Percentiles rank a stretch among this genome's conserved stretches.
phyloP scores from a whole-genome alignment of 2,888 invertebrate species.

The Eucera pruinosa region DNA sequence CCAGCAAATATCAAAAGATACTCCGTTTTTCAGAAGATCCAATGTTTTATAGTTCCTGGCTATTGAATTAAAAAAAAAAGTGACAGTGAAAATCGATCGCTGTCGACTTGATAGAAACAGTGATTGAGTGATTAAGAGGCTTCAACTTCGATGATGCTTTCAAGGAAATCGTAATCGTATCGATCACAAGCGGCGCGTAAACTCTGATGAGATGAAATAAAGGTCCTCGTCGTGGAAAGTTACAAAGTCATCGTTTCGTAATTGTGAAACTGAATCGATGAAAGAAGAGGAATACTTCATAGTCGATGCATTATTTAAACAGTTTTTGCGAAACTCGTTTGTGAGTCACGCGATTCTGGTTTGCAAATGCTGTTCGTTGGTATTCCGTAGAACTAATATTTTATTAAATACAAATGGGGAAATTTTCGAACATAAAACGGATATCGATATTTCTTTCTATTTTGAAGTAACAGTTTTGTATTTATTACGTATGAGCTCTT shows the following conservation, averaged over 20 bases:
- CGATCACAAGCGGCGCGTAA: neutral
- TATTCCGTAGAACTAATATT: neutral
- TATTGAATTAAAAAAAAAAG: too few species aligned
- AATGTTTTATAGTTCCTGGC: too few species aligned
- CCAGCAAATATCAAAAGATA: too few species aligned
- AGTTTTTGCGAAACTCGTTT: neutral
- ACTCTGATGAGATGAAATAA: neutral
- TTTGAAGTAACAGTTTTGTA: too few species aligned
- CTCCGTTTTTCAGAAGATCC: too few species aligned
- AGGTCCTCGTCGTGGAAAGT: neutral
- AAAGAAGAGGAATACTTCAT: neutral
- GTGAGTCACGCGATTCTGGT: neutral
- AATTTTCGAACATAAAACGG: neutral
- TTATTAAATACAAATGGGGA: neutral
- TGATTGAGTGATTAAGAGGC: too few species aligned
- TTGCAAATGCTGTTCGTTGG: neutral
- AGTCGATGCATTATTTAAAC: slow-evolving; percentile 8
- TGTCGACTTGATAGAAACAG: too few species aligned
- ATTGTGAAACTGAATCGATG: neutral
- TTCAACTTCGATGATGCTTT: neutral
- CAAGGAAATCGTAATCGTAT: neutral
- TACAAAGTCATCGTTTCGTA: slow-evolving; percentile 1
- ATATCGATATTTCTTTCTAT: neutral
- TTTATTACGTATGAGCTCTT: too few species aligned
- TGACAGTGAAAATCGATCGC: too few species aligned